phyloP scores from a whole-genome alignment of 2,888 invertebrate species.

The Globia sparganii region DNA sequence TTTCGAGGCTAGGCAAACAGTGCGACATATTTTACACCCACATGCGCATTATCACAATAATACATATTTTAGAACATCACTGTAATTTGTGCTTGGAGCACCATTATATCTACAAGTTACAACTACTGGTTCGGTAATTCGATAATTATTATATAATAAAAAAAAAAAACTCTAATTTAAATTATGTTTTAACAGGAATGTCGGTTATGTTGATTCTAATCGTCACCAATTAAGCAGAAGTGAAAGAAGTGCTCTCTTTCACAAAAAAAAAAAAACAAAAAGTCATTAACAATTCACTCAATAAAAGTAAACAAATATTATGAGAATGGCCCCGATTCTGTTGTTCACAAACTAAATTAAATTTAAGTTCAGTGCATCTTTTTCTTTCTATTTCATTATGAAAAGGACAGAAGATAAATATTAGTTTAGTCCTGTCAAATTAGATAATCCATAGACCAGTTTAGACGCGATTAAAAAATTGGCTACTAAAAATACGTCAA shows the following conservation, averaged over 20 bases:
- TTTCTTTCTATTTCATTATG: too few species aligned
- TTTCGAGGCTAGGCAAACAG: neutral
- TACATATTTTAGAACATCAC: neutral
- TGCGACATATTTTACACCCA: neutral
- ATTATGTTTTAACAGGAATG: constrained; percentile 1
- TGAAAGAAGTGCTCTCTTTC: neutral
- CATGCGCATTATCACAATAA: neutral
- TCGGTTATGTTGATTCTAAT: neutral
- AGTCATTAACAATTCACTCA: too few species aligned
- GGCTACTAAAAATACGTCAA: too few species aligned
- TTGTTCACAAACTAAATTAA: too few species aligned
- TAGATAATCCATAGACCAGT: too few species aligned
- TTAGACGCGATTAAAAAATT: too few species aligned
- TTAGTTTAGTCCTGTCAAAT: too few species aligned
- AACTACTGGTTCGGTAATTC: constrained; percentile 7
- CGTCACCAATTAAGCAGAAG: neutral
- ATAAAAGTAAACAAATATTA: too few species aligned
- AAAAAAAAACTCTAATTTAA: neutral
- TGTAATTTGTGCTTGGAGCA: constrained; percentile 8
- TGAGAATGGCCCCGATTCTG: too few species aligned
- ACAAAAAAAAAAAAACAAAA: too few species aligned
- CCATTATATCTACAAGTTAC: neutral
- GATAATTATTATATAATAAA: neutral
- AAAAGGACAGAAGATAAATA: too few species aligned
- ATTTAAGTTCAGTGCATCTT: too few species aligned